Conservation (phyloP, 2,113 vertebrate species). For the Scomber scombrus region DNA sequence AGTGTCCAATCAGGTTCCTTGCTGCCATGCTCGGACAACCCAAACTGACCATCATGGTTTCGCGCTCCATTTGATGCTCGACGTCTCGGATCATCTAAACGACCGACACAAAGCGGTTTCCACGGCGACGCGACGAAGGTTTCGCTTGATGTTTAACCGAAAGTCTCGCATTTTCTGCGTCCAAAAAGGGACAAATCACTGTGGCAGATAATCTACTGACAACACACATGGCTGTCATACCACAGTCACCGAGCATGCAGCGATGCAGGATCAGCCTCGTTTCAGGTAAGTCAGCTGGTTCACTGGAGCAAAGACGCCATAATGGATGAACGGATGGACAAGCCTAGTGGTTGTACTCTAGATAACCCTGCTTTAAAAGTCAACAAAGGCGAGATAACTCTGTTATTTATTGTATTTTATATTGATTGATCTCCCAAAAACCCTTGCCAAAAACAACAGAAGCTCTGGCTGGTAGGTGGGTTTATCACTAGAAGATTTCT, state of each 20-base stretch:
- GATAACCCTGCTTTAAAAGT: neutral
- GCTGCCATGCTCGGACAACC: neutral
- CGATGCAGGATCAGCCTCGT: neutral
- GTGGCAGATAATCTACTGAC: slow-evolving; percentile 17
- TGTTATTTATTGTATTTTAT: too few species aligned
- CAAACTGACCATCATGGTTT: neutral
- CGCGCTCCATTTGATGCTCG: slow-evolving; percentile 41
- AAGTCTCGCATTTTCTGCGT: neutral
- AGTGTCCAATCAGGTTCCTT: neutral
- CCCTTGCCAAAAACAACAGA: too few species aligned
- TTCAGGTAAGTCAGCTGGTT: slow-evolving; percentile 2
- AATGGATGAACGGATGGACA: neutral
- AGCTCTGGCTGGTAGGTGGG: too few species aligned
- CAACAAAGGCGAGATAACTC: too few species aligned
- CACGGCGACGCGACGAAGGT: slow-evolving; percentile 3
- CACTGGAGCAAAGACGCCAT: neutral
- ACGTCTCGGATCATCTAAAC: slow-evolving; percentile 7
- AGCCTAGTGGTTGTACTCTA: neutral
- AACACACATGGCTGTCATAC: neutral
- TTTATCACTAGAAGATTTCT: too few species aligned
- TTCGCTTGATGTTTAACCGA: slow-evolving; percentile 50
- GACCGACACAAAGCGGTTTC: slow-evolving; percentile 7
- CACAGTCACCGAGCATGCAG: neutral
- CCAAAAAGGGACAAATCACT: neutral
- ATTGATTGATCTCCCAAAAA: too few species aligned